Base-by-base conservation (phyloP, 2,888 invertebrate genomes). In the Salticus scenicus region DNA sequence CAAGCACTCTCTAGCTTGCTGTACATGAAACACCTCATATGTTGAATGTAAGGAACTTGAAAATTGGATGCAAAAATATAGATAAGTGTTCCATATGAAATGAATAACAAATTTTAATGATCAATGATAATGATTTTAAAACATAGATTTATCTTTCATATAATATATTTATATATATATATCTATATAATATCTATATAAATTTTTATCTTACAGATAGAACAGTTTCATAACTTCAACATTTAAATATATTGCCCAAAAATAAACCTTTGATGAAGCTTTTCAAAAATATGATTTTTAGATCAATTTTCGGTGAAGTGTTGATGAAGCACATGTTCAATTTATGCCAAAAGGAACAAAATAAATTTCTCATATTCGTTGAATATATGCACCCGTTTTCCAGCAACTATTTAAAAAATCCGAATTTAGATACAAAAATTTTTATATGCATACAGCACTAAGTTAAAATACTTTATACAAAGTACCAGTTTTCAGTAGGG, bases 1-100 rank as follows among this genome's bases (percentile, higher is more conserved):
- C 33, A 69, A 74, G n/a, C 37, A 14, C 69, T 81, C 63, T 69
- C 69, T 75, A 81, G 31, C 74, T 57, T 70, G 75, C 64, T 63
- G 5, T 5, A 4, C 2, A 57, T 57, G 74, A 73, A 66, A 31
- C 33, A 31, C 33, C 7, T 41, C 20, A 51, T 72, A 27, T 57
- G 31, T 30, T 51, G 8, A 47, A n/a, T 74, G 74, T 67, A 66
- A 83, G 83, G 83, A 83, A 83, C 83, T 83, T 83, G 64, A 66
- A 72, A 79, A 73, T 67, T 69, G 42, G 64, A 83, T 77, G 77
- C 24, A 72, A 73, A 57, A 77, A 83, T 77, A 75, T 42, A 81
- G 74, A 77, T 83, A 83, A 57, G 73, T 69, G 83, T 77, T 83
- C 77, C 83, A 83, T 77, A 83, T 83, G 83, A 83, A 83, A 83